Evolutionary conservation across 1,140 invertebrate genomes (phyloP), one percentile per base, ranked within the genome.

Genomic region (Sminthurinus signatus): DNA sequence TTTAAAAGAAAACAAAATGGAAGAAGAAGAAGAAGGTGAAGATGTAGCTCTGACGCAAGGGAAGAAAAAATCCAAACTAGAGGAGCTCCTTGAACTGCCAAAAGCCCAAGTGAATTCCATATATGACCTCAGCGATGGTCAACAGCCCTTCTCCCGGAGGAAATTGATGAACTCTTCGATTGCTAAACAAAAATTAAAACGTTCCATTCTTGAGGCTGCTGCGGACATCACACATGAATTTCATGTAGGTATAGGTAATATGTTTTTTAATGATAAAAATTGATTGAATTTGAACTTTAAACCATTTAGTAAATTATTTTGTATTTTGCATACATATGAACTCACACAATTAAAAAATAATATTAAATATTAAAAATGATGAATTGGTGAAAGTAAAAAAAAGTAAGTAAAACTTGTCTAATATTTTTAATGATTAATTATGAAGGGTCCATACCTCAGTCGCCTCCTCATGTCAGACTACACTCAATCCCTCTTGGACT

Each of bases 171-270:
- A 65, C 43, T 32, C 59, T 27, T 36, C 55, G 17, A 32, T 58
- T 15, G 48, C 60, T 1, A 31, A 54, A 28, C 19, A 29, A 15
- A 2, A 29, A 17, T 52, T 52, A 19, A 52, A 51, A 31, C 15
- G 15, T 1, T 55, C 68, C 0, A 23, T 70, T 36, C 25, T 70
- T 21, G 61, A 67, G 56, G 68, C 65, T 8, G 62, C 68, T 0
- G 31, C 50, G 5, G 64, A 67, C 46, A 8, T 70, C 0, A 60
- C 61, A 29, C 48, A 66, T 29, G 43, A 64, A 54, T 70, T 67
- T 50, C 62, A 65, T 52, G 65, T 63, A 62, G 17, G 31, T 8
- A 1, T 23, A 27, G n/a, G 12, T 21, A 12, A n/a, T n/a, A n/a
- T n/a, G n/a, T n/a, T n/a, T n/a, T n/a, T n/a, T n/a, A n/a, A n/a